Evolutionary conservation across 2,797 vertebrate species (phyloP).

Genomic region (Chelmon rostratus): DNA sequence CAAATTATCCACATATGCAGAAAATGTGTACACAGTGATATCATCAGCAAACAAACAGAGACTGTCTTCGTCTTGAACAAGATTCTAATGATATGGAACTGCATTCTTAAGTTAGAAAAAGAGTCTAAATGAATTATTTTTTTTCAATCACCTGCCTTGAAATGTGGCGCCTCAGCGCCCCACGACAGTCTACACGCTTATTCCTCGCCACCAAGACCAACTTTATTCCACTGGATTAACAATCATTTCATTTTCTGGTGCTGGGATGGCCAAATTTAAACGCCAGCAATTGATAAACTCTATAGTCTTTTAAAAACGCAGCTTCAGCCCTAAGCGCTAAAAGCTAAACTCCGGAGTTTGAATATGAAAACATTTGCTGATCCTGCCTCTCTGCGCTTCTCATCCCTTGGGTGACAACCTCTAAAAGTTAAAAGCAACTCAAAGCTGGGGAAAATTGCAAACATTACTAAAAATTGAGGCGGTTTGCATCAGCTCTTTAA

Average conservation of each 20-base stretch:
- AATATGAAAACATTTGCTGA: slow-evolving; percentile 29
- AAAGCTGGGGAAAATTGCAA: slow-evolving; percentile 20
- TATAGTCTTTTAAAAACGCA: not conserved
- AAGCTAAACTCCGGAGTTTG: slow-evolving; percentile 20
- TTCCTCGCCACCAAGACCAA: not conserved
- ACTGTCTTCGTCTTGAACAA: not conserved
- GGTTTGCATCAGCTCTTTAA: slow-evolving; percentile 51
- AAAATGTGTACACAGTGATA: not conserved
- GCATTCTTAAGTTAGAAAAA: not conserved
- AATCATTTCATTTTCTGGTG: not conserved
- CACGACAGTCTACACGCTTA: not conserved
- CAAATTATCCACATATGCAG: too few species aligned
- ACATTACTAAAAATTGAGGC: slow-evolving; percentile 26
- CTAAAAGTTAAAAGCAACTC: slow-evolving; percentile 48
- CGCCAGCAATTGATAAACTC: not conserved
- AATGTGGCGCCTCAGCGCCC: not conserved
- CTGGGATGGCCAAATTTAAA: not conserved
- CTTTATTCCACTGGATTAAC: not conserved
- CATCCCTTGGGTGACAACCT: slow-evolving; percentile 29
- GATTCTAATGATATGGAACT: not conserved
- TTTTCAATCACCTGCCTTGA: not conserved
- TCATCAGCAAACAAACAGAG: not conserved
- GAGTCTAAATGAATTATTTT: not conserved
- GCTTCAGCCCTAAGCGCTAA: slow-evolving; percentile 1
- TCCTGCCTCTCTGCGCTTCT: slow-evolving; percentile 23